Evolutionary conservation across 1,140 invertebrate species (phyloP).

Genomic region (Megalopta genalis): DNA sequence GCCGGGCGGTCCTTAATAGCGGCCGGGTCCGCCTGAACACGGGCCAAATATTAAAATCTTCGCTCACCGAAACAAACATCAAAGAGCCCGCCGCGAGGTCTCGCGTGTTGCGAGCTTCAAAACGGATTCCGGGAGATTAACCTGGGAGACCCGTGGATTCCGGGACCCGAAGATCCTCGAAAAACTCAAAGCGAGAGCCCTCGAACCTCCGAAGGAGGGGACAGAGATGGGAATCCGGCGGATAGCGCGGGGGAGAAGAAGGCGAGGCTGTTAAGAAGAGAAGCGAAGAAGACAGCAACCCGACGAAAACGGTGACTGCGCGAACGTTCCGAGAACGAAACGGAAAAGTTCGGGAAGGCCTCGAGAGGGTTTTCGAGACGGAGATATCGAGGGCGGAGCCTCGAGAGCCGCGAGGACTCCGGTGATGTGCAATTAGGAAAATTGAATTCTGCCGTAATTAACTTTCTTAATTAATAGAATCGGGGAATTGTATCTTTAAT

Average conservation of each 20-base stretch:
- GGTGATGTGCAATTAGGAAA: conserved; percentile 71
- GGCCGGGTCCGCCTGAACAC: conserved; percentile 12
- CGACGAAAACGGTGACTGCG: not conserved
- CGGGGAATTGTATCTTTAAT: conserved; percentile 72
- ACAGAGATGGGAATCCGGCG: too few species aligned
- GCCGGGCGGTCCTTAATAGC: conserved; percentile 7
- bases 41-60: conserved; percentile 37
- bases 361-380: conserved; percentile 9
- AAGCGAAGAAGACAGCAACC: not conserved
- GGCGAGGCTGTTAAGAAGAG: not conserved
- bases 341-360: not conserved
- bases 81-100: not conserved
- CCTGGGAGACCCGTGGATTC: not conserved
- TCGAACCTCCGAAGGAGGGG: not conserved
- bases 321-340: conserved; percentile 24
- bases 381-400: conserved; percentile 25
- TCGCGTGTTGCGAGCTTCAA: not conserved
- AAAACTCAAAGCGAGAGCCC: conserved; percentile 12
- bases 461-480: conserved; percentile 74
- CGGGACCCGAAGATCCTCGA: not conserved
- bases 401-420: conserved; percentile 33
- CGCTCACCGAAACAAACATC: not conserved
- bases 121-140: conserved; percentile 25
- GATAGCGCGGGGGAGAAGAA: too few species aligned
- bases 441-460: conserved; percentile 71